phyloP scores from a whole-genome alignment of 2,113 vertebrate genomes.

The Cygnus buccinator region DNA sequence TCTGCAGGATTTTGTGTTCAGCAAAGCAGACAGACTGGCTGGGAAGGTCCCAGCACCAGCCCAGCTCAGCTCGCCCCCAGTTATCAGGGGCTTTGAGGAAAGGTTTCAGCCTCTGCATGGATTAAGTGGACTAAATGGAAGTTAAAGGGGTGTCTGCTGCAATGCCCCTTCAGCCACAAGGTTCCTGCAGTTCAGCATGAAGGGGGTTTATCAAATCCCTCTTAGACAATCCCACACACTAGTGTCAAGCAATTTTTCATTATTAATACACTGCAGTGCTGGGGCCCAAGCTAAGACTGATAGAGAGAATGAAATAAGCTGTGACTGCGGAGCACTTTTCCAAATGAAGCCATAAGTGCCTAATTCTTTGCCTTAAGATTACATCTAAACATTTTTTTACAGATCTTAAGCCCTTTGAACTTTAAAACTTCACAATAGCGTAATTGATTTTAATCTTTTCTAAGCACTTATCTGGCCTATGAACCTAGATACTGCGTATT shows the following conservation, averaged over 20 bases:
- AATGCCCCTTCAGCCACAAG: background rate
- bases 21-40: background rate
- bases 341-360: background rate
- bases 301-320: background rate
- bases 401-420: conserved; percentile 37
- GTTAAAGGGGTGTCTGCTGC: background rate
- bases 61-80: rapidly evolving
- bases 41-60: background rate
- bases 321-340: background rate
- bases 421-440: conserved; percentile 34
- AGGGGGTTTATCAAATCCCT: background rate
- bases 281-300: background rate
- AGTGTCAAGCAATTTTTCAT: background rate
- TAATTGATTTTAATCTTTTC: conserved; percentile 50
- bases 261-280: background rate
- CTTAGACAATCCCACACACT: background rate
- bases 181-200: background rate
- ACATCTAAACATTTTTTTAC: conserved; percentile 46
- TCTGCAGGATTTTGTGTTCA: background rate
- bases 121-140: background rate
- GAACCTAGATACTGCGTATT: background rate
- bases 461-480: conserved; percentile 15
- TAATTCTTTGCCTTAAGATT: conserved; percentile 39
- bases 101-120: background rate
- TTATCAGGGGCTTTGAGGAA: background rate